A percentile compares a stretch with the other conserved stretches of the same genome.
Conservation (phyloP, 2,888 invertebrate species). For the Phymatocera aterrima region DNA sequence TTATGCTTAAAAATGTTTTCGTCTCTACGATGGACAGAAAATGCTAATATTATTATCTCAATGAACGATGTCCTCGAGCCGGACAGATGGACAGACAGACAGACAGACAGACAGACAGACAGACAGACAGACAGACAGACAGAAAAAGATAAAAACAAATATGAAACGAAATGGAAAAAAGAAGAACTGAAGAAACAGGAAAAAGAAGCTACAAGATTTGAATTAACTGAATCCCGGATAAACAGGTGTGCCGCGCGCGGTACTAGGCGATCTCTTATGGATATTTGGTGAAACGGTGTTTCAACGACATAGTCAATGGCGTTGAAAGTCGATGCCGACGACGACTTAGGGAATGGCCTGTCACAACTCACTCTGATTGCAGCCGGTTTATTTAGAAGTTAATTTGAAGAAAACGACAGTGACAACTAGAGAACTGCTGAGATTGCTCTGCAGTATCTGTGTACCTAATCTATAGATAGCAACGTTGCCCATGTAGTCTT, state of each 20-base stretch:
- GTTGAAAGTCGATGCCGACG: slow-evolving; percentile 13
- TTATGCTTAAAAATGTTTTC: neutral
- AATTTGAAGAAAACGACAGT: slow-evolving; percentile 34
- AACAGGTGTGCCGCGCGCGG: slow-evolving; percentile 7
- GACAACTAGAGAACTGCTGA: neutral
- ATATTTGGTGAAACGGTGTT: slow-evolving; percentile 17
- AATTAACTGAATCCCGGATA: neutral
- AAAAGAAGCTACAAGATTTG: neutral
- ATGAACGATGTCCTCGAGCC: neutral
- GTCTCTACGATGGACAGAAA: neutral
- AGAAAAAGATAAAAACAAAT: too few species aligned
- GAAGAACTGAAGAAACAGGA: neutral
- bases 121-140: too few species aligned
- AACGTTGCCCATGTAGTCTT: neutral
- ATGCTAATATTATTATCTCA: neutral
- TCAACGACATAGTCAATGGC: slow-evolving; percentile 14
- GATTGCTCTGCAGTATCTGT: neutral
- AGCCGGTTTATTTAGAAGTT: slow-evolving; percentile 41
- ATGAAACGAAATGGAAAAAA: too few species aligned
- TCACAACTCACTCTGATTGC: slow-evolving; percentile 35
- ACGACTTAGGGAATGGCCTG: slow-evolving; percentile 7
- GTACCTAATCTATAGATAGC: slow-evolving; percentile 24
- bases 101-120: too few species aligned
- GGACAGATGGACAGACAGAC: neutral
- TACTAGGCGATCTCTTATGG: neutral